phyloP scores from a whole-genome alignment of 2,888 invertebrate species.

The Cetonia aurata region DNA sequence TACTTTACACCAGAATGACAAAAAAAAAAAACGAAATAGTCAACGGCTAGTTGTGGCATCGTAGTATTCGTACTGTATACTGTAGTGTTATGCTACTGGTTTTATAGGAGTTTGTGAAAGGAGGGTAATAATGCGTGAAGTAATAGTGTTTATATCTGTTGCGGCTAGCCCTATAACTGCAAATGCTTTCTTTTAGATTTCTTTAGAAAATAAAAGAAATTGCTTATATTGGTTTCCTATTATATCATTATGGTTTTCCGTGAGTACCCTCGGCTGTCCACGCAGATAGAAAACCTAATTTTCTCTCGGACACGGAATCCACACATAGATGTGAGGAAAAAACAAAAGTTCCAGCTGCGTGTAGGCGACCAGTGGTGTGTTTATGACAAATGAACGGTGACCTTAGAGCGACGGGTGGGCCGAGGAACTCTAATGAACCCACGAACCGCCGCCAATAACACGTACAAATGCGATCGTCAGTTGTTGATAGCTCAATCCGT shows the following conservation, averaged over 20 bases:
- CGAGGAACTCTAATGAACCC: conserved; percentile 62
- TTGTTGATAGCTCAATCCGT: conserved; percentile 65
- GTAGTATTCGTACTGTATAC: no score
- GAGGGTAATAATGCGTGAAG: no score
- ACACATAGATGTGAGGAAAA: conserved; percentile 40
- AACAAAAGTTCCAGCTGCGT: conserved; percentile 53
- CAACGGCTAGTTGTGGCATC: no score
- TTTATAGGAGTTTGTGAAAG: no score
- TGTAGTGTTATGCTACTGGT: no score
- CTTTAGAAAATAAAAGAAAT: neutral
- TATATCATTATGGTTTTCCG: neutral
- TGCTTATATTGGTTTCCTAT: neutral
- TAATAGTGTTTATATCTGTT: no score
- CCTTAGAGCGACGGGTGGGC: conserved; percentile 59
- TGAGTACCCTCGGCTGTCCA: no score
- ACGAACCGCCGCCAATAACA: conserved; percentile 60
- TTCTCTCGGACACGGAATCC: conserved; percentile 22
- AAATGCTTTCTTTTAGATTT: neutral
- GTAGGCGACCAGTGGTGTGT: conserved; percentile 55
- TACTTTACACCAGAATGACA: no score
- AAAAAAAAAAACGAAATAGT: no score
- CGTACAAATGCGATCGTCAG: conserved; percentile 63
- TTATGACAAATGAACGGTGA: conserved; percentile 65
- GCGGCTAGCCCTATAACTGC: no score
- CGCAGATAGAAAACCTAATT: conserved; percentile 26